phyloP scores from a whole-genome alignment of 2,797 vertebrate species.

The Chiroxiphia lanceolata region DNA sequence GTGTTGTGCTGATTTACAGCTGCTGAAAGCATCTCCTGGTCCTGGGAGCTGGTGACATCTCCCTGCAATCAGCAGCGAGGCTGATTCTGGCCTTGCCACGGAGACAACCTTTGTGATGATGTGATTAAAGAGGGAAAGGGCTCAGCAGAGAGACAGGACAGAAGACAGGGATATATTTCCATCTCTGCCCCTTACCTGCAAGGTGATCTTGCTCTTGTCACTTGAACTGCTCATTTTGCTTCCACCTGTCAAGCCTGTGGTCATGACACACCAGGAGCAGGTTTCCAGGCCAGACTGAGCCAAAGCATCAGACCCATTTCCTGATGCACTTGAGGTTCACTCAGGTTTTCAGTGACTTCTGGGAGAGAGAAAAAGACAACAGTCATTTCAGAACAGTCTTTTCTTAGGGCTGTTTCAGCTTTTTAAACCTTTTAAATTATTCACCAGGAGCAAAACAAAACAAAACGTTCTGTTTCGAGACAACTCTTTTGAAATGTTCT shows the following conservation, averaged over 20 bases:
- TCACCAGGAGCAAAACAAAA: neutral
- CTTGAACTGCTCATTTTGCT: neutral
- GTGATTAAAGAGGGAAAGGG: neutral
- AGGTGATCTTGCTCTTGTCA: neutral
- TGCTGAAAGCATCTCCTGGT: neutral
- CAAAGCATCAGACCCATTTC: neutral
- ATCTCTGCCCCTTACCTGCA: neutral
- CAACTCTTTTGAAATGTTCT: neutral
- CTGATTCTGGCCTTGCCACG: neutral
- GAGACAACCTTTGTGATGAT: neutral
- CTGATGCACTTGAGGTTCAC: neutral
- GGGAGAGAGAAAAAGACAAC: neutral
- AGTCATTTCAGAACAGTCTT: neutral
- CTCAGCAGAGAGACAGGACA: neutral
- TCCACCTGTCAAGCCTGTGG: rapidly evolving
- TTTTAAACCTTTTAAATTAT: neutral
- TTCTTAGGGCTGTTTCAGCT: neutral
- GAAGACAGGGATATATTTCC: neutral
- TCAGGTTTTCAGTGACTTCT: neutral
- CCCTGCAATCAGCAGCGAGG: neutral
- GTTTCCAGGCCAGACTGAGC: neutral
- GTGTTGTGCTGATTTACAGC: neutral
- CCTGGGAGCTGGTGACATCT: neutral
- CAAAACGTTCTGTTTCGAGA: neutral
- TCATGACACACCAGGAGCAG: neutral